Percentiles rank a stretch among this genome's conserved stretches.
Conservation (phyloP, 2,888 invertebrate species). For the Pegoplata infirma region DNA sequence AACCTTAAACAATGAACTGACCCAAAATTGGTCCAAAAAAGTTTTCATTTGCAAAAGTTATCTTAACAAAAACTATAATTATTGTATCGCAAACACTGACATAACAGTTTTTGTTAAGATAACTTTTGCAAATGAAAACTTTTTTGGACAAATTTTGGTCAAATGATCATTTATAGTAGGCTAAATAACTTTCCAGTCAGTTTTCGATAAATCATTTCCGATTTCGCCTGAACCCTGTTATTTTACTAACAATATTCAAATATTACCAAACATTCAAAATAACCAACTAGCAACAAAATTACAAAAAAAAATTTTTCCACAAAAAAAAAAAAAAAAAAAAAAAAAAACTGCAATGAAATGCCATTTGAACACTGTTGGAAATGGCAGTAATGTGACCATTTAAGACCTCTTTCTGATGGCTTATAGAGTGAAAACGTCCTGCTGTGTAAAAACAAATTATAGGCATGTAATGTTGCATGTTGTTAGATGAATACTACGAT, state of each 20-base stretch:
- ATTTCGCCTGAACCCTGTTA: too few relatives aligned
- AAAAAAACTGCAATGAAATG: slow-evolving; percentile 41
- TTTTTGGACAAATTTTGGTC: too few relatives aligned
- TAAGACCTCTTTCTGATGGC: slow-evolving; percentile 76
- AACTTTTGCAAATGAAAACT: too few relatives aligned
- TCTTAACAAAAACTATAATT: too few relatives aligned
- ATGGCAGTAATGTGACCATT: slow-evolving; percentile 74
- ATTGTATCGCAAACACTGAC: too few relatives aligned
- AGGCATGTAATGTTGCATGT: slow-evolving; percentile 77
- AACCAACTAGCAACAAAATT: slow-evolving; percentile 22
- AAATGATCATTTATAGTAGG: too few relatives aligned
- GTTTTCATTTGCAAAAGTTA: too few relatives aligned
- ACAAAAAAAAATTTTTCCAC: slow-evolving; percentile 26
- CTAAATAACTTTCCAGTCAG: too few relatives aligned
- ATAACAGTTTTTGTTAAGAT: too few relatives aligned
- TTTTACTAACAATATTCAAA: slow-evolving; percentile 52
- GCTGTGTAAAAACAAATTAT: slow-evolving; percentile 76
- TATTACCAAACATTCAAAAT: slow-evolving; percentile 42
- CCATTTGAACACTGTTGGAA: slow-evolving; percentile 71
- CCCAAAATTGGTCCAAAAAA: too few relatives aligned
- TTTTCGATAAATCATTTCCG: too few relatives aligned
- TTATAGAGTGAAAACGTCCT: slow-evolving; percentile 76
- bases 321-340: slow-evolving; percentile 1
- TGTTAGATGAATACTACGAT: slow-evolving; percentile 61
- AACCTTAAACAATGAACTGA: too few relatives aligned